A percentile compares a stretch with the other conserved stretches of the same genome.
These are phyloP conservation scores for Muntiacus reevesi DNA, from an alignment of 2,113 vertebrate species.

Conservation along the genomic window DNA sequence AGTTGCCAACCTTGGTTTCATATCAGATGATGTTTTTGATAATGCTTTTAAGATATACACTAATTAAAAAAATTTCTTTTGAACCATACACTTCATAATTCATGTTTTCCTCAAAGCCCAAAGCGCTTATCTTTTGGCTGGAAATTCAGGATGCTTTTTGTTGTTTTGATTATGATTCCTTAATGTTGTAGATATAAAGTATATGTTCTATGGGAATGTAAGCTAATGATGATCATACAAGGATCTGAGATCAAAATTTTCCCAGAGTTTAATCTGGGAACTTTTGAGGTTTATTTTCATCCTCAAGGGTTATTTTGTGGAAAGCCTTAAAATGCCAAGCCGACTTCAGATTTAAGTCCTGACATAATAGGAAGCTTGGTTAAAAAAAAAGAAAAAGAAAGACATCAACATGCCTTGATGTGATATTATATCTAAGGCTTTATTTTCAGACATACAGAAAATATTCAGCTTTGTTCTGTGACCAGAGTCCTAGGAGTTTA, in stretches of 20 bases:
- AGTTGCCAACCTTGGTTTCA: not conserved
- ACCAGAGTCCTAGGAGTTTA: not conserved
- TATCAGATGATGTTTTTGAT: not conserved
- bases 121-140: not conserved
- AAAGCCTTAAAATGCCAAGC: not conserved
- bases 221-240: not conserved
- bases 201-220: not conserved
- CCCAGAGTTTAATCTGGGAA: not conserved
- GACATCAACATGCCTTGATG: not conserved
- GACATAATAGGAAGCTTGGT: not conserved
- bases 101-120: not conserved
- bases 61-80: not conserved
- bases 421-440: not conserved
- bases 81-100: constrained; percentile 1
- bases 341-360: not conserved
- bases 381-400: not conserved
- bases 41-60: not conserved
- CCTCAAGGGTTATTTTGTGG: not conserved
- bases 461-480: not conserved
- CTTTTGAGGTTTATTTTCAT: not conserved
- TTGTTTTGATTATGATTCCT: not conserved
- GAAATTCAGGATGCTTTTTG: not conserved
- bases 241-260: not conserved
- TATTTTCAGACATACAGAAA: not conserved
- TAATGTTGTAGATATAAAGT: not conserved